Evolutionary conservation across 1,140 invertebrate genomes (phyloP).

Genomic region (Papilio glaucus): DNA sequence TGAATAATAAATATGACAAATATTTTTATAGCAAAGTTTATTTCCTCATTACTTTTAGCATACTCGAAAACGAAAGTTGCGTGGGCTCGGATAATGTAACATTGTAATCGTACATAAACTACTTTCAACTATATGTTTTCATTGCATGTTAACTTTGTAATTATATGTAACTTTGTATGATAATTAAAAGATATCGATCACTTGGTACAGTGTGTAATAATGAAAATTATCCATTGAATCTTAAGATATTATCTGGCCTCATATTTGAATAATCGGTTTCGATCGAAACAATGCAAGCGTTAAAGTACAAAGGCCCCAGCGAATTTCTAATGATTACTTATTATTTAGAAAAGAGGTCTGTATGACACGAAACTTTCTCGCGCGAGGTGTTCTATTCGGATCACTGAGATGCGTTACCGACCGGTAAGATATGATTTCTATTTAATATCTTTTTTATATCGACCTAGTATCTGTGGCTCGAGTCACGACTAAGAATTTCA

Average conservation of each 20-base stretch:
- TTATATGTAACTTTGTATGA: slow-evolving; percentile 15
- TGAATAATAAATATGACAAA: no score
- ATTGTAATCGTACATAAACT: not conserved
- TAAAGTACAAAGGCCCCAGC: slow-evolving; percentile 13
- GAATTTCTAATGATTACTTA: slow-evolving; percentile 41
- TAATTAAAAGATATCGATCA: slow-evolving; percentile 21
- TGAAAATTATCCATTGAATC: slow-evolving; percentile 14
- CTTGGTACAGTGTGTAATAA: not conserved
- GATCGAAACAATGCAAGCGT: slow-evolving; percentile 27
- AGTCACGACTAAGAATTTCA: not conserved
- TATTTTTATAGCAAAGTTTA: not conserved
- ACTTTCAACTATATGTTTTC: not conserved
- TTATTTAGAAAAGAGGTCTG: slow-evolving; percentile 42
- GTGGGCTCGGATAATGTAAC: not conserved
- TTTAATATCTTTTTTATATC: slow-evolving; percentile 32
- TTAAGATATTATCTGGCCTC: slow-evolving; percentile 13
- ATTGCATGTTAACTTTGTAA: slow-evolving; percentile 22
- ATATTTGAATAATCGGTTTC: slow-evolving; percentile 28
- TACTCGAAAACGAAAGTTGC: not conserved
- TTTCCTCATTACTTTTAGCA: not conserved
- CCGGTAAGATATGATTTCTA: slow-evolving; percentile 26
- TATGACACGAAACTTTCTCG: slow-evolving; percentile 52
- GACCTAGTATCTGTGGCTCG: not conserved
- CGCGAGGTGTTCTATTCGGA: slow-evolving; percentile 44
- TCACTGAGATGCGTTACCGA: slow-evolving; percentile 42